Percentiles rank a stretch among this genome's conserved stretches.
phyloP scores from a whole-genome alignment of 1,140 invertebrate species.

The Eumaeus atala region DNA sequence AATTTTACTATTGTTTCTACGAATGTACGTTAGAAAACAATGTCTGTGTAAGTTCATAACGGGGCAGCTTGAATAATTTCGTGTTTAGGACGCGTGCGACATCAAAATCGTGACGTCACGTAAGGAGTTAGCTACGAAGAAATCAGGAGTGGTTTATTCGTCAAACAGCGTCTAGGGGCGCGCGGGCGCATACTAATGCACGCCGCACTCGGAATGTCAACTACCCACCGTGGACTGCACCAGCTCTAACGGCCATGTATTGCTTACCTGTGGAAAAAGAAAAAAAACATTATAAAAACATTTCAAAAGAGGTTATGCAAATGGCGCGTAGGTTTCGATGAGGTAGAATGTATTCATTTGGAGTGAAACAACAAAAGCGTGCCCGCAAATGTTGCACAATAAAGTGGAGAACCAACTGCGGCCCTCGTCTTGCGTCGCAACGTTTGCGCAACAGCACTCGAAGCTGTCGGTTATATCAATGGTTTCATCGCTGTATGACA shows the following conservation, averaged over 20 bases:
- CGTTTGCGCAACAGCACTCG: slow-evolving; percentile 38
- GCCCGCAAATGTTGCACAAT: slow-evolving; percentile 32
- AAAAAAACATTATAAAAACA: slow-evolving; percentile 21
- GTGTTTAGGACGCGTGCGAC: slow-evolving; percentile 53
- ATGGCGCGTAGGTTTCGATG: background rate
- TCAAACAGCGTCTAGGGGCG: slow-evolving; percentile 54
- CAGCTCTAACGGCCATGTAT: slow-evolving; percentile 18
- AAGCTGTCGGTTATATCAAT: slow-evolving; percentile 32
- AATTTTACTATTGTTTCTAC: too few relatives aligned
- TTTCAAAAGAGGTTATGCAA: background rate
- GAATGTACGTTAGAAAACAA: background rate
- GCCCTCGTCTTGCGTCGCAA: slow-evolving; percentile 23
- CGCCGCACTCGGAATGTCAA: slow-evolving; percentile 36
- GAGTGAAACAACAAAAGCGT: slow-evolving; percentile 24
- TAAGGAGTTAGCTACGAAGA: slow-evolving; percentile 40
- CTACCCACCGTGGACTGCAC: slow-evolving; percentile 10
- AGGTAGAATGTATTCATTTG: slow-evolving; percentile 18
- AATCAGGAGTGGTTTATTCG: slow-evolving; percentile 57
- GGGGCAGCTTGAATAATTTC: slow-evolving; percentile 45
- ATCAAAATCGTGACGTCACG: slow-evolving; percentile 64
- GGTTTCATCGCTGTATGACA: slow-evolving; percentile 50
- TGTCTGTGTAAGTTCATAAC: slow-evolving; percentile 8
- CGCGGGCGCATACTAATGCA: slow-evolving; percentile 64
- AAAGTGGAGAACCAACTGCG: slow-evolving; percentile 25
- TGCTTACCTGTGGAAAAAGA: slow-evolving; percentile 47